Conservation (phyloP, 1,140 invertebrate genomes). For the Drosophila baimaii region DNA sequence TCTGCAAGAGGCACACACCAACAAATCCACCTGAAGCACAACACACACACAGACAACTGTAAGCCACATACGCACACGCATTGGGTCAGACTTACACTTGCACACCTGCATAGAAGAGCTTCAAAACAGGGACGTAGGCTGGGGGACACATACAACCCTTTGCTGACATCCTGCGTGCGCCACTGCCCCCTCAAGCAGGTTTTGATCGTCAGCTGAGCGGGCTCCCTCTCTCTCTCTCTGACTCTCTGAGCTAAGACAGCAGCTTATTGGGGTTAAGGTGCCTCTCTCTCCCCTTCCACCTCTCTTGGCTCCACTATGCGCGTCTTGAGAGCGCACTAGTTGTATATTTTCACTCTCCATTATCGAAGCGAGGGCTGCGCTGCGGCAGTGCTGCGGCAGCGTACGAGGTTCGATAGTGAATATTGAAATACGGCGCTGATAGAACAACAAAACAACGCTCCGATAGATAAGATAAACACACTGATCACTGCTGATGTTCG, state of each 20-base stretch:
- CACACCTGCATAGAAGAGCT: background rate
- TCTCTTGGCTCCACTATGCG: background rate
- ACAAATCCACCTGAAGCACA: slow-evolving; percentile 5
- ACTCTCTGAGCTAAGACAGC: slow-evolving; percentile 17
- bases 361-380: slow-evolving; percentile 26
- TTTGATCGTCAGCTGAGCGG: slow-evolving; percentile 25
- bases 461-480: slow-evolving; percentile 56
- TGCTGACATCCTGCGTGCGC: slow-evolving; percentile 4
- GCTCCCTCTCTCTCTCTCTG: background rate
- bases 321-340: slow-evolving; percentile 11
- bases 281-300: background rate
- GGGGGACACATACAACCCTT: slow-evolving; percentile 5
- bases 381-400: background rate
- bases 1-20: background rate
- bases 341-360: slow-evolving; percentile 30
- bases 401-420: slow-evolving; percentile 35
- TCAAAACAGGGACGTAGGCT: background rate
- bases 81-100: background rate
- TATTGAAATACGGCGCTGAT: slow-evolving; percentile 24
- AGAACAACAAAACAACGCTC: slow-evolving; percentile 5
- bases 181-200: slow-evolving; percentile 3
- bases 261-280: slow-evolving; percentile 38
- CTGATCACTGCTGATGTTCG: slow-evolving; percentile 8
- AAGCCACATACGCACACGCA: background rate
- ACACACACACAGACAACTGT: background rate